phyloP scores from a whole-genome alignment of 2,113 vertebrate genomes.

The Dolichallabes microphthalmus region DNA sequence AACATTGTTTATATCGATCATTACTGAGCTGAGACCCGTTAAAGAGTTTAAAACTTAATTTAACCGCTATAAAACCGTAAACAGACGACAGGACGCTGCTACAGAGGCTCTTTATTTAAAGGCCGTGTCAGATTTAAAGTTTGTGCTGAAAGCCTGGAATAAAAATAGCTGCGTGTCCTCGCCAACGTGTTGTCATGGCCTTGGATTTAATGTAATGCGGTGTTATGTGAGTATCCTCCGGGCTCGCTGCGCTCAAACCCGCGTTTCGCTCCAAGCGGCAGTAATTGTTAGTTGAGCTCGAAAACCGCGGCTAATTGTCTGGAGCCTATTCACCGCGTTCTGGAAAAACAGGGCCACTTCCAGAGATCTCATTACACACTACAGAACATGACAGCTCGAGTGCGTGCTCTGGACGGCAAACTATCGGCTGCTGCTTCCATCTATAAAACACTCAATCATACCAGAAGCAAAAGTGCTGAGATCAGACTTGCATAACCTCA shows the following conservation, averaged over 20 bases:
- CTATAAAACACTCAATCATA: slow-evolving; percentile 54
- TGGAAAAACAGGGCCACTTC: slow-evolving; percentile 65
- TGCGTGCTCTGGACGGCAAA: slow-evolving; percentile 62
- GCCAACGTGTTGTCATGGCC: slow-evolving; percentile 59
- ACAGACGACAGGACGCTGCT: neutral
- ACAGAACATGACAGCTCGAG: slow-evolving; percentile 46
- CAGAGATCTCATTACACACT: slow-evolving; percentile 56
- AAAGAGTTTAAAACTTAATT: neutral
- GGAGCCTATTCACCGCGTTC: slow-evolving; percentile 53
- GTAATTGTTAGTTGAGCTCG: slow-evolving; percentile 64
- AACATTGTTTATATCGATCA: neutral
- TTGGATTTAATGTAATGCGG: slow-evolving; percentile 39
- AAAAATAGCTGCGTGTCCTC: slow-evolving; percentile 50
- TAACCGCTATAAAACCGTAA: neutral
- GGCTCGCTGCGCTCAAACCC: slow-evolving; percentile 60
- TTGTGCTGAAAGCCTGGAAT: slow-evolving; percentile 53
- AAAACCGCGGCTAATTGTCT: slow-evolving; percentile 61
- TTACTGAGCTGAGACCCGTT: neutral
- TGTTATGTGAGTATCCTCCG: slow-evolving; percentile 50
- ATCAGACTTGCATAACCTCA: neutral
- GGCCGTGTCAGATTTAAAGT: slow-evolving; percentile 33
- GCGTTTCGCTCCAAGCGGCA: slow-evolving; percentile 52
- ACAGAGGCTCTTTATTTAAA: slow-evolving; percentile 36
- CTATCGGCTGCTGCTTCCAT: slow-evolving; percentile 57
- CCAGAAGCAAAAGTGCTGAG: neutral